phyloP scores from a whole-genome alignment of 1,140 invertebrate genomes.

The Pectinophora gossypiella region DNA sequence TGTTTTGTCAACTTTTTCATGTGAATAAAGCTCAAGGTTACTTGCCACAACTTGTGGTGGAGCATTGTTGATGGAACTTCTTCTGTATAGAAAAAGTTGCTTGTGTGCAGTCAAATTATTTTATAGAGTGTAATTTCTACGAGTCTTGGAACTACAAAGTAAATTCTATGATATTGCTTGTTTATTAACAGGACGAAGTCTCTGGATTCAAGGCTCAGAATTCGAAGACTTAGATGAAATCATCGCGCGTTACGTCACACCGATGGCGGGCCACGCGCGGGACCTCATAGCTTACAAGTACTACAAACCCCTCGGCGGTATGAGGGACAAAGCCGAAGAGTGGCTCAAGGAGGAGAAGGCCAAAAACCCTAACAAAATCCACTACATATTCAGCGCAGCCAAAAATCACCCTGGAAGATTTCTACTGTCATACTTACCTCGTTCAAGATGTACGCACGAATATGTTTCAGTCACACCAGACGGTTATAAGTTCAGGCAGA shows the following conservation, averaged over 20 bases:
- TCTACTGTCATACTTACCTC: slow-evolving; percentile 93
- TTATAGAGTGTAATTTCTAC: no score
- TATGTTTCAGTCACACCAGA: slow-evolving; percentile 94
- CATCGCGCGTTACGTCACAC: slow-evolving; percentile 95
- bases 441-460: slow-evolving; percentile 90
- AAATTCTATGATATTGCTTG: no score
- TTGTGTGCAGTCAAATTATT: neutral
- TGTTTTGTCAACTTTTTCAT: neutral
- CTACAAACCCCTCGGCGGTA: slow-evolving; percentile 85
- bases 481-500: slow-evolving; percentile 93
- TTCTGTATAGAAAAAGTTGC: no score
- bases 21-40: neutral
- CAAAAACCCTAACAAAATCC: slow-evolving; percentile 91
- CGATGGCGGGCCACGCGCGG: slow-evolving; percentile 94
- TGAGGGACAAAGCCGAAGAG: slow-evolving; percentile 91
- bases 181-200: slow-evolving; percentile 70
- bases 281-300: slow-evolving; percentile 96
- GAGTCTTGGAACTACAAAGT: neutral
- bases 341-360: slow-evolving; percentile 90
- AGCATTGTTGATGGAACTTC: no score
- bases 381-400: slow-evolving; percentile 91
- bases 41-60: no score
- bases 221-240: slow-evolving; percentile 99
- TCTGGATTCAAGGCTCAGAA: slow-evolving; percentile 93
- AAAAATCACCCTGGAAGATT: slow-evolving; percentile 97